These are phyloP conservation scores for Acanthis flammea DNA, from an alignment of 2,797 vertebrate genomes.

Conservation along the genomic window DNA sequence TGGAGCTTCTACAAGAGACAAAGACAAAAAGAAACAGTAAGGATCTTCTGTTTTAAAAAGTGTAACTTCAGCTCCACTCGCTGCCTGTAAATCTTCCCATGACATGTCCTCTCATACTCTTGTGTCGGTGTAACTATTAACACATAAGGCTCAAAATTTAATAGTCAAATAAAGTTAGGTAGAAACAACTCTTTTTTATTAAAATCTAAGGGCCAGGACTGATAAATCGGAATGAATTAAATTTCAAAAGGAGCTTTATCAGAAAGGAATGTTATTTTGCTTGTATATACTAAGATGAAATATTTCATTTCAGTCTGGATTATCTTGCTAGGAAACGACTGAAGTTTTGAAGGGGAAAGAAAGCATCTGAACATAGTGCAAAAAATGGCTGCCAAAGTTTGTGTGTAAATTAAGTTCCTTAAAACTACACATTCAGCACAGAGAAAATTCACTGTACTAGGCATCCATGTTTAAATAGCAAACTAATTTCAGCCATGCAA, in stretches of 20 bases:
- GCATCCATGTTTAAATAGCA: neutral
- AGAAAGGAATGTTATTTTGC: neutral
- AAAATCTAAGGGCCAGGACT: neutral
- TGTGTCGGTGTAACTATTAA: neutral
- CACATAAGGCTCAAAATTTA: neutral
- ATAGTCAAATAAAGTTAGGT: neutral
- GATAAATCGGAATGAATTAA: neutral
- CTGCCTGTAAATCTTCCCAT: neutral
- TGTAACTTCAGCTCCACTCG: rapidly evolving
- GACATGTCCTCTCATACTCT: neutral
- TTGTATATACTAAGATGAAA: neutral
- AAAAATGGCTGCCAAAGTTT: neutral
- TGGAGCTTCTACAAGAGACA: constrained; percentile 84
- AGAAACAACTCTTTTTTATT: neutral
- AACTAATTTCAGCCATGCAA: neutral
- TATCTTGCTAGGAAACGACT: neutral
- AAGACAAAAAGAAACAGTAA: neutral
- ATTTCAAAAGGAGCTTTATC: neutral
- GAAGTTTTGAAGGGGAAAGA: neutral
- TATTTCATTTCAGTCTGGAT: neutral
- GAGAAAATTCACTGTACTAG: neutral
- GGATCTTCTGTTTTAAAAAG: neutral
- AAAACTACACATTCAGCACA: neutral
- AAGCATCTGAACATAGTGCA: neutral
- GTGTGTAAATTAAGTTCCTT: neutral